Percentiles rank a stretch among this genome's conserved stretches.
Evolutionary conservation across 2,888 invertebrate species (phyloP).

Genomic region (Phyto melanocephala): DNA sequence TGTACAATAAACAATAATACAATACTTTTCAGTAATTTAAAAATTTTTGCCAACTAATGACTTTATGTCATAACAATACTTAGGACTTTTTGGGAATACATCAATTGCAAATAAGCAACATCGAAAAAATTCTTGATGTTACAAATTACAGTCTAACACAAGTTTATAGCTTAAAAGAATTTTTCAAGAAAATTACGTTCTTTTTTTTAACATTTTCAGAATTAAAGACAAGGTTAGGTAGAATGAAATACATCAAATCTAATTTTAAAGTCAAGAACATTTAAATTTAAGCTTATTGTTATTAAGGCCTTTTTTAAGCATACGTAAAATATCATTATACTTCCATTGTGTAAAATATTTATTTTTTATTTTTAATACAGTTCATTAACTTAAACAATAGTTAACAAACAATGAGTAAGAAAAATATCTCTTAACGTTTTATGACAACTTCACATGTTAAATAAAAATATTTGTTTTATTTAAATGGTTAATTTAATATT

Average conservation of each 20-base stretch:
- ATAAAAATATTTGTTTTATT: not conserved
- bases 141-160: constrained; percentile 28
- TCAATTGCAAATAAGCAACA: no score
- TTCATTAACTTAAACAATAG: not conserved
- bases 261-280: constrained; percentile 28
- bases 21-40: no score
- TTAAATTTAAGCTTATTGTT: not conserved
- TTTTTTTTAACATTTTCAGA: not conserved
- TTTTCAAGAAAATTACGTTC: not conserved
- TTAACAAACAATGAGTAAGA: not conserved
- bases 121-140: no score
- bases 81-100: no score
- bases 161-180: not conserved
- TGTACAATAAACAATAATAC: no score
- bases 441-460: constrained; percentile 8
- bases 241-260: not conserved
- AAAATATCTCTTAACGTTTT: constrained; percentile 10
- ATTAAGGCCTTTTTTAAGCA: not conserved
- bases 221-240: constrained; percentile 35
- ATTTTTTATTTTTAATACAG: not conserved
- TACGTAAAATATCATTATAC: not conserved
- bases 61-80: no score
- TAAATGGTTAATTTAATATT: not conserved
- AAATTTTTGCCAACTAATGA: no score
- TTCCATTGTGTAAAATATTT: not conserved